Evolutionary conservation across 2,797 vertebrate species (phyloP), one percentile per base, ranked within the genome.

Genomic region (Xiphophorus birchmanni): DNA sequence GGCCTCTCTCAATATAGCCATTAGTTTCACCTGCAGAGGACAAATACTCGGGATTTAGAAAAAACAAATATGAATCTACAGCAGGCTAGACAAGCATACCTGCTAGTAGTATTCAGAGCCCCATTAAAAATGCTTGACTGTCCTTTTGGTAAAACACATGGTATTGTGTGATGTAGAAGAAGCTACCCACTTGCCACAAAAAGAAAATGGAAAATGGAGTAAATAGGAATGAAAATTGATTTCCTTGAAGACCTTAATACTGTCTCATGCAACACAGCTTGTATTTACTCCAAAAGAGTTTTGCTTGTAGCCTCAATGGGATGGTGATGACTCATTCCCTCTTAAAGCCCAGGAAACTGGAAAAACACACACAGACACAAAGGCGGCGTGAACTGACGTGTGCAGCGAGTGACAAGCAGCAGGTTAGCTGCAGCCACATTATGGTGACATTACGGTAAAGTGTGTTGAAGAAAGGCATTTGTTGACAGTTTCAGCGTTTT

Each of bases 261-360:
- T 52, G 67, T 54, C 74, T 77, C 48, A 60, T 45, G 26, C 37
- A 5, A 40, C 75, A 75, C 60, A 79, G 35, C 73, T 17, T 79
- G 75, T 82, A 80, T 17, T 23, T 50, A 82, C 52, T 84, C 76
- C 75, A 42, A 40, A 52, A 69, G 63, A 81, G 67, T 56, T 77
- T 76, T 74, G 80, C 78, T 88, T 89, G 44, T 44, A 83, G 88
- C 88, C 73, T 74, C 2, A 23, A 85, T 82, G 65, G 80, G 85
- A 82, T 80, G 47, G 74, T 29, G 87, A 91, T 94, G 92, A 94
- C 79, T 94, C 92, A 94, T 83, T 90, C 76, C 63, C 79, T 88
- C 80, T 80, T 58, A 71, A 83, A 44, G 32, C 81, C 69, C 73
- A 48, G 79, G 73, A 76, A 80, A 85, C 72, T 75, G 73, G 79